These are phyloP conservation scores for Chironomus riparius DNA, from an alignment of 2,888 invertebrate species.

Conservation along the genomic window DNA sequence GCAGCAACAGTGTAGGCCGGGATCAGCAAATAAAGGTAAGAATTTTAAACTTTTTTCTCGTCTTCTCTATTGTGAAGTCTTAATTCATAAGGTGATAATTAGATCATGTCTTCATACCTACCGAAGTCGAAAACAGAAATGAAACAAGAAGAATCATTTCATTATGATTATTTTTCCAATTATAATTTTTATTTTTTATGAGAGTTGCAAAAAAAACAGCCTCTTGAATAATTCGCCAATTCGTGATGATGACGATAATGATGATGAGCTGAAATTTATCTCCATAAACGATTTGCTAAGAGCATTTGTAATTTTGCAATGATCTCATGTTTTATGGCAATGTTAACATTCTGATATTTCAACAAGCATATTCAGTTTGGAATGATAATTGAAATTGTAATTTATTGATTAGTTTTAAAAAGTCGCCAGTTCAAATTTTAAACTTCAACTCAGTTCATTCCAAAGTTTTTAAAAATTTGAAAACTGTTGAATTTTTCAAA, in stretches of 20 bases:
- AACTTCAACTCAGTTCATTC: too few species aligned
- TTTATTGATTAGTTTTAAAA: too few species aligned
- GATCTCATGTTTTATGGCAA: constrained; percentile 11
- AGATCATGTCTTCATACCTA: background rate
- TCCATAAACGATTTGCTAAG: background rate
- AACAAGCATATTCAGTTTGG: too few species aligned
- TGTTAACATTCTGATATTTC: too few species aligned
- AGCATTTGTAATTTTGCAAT: constrained; percentile 3
- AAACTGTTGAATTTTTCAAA: too few species aligned
- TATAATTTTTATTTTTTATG: background rate
- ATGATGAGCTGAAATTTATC: background rate
- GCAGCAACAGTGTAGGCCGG: constrained; percentile 26
- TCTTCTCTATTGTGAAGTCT: background rate
- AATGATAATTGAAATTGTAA: too few species aligned
- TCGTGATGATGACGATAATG: background rate
- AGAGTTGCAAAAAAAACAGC: background rate
- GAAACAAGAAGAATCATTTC: background rate
- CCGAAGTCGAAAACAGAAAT: background rate
- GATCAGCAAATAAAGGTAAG: constrained; percentile 25
- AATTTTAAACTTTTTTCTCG: background rate
- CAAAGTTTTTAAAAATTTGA: too few species aligned
- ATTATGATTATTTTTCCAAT: background rate
- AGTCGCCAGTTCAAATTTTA: too few species aligned
- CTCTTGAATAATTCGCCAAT: background rate
- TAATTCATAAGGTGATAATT: constrained; percentile 4